Base-by-base conservation (phyloP, 2,888 invertebrate genomes). In the Drosophila phalerata region DNA sequence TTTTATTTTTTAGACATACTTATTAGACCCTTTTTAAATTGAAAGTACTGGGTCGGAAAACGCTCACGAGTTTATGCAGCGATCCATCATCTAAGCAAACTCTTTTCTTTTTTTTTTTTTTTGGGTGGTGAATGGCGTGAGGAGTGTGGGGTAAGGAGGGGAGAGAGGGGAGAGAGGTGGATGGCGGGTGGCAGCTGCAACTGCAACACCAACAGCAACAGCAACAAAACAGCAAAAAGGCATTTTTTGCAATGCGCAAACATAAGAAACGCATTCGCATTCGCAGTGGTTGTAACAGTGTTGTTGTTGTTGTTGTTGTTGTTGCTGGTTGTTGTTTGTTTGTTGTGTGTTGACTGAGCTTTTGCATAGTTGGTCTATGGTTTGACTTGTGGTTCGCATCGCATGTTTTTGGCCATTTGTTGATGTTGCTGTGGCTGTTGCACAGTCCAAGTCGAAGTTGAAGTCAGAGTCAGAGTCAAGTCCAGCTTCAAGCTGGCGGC, bases 181-280 rank as follows among this genome's bases (percentile, higher is more conserved):
- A 52, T 57, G 77, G 81, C 81, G 81, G 81, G 81, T 81, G 81
- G 81, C 84, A 78, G 74, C 71, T 78, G 51, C 72, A 56, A 68
- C 53, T 57, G 77, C 79, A 77, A 77, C 64, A 63, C 66, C 64
- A 47, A 48, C 55, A 56, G 77, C 79, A 77, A 77, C 64, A 63
- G 68, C 64, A 47, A 48, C 55, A 56, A 45, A 67, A 42, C 55
- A 77, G 70, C 79, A 66, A 72, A 78, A 80, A 79, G 66, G 82
- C 82, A 85, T 85, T 84, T 81, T 72, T 73, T 65, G 47, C 67
- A 80, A 78, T 60, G 69, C 60, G 67, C 76, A 81, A 89, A 81
- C 81, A 81, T 69, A 80, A 87, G 79, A 90, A 88, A 90, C 89
- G 90, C 90, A 89, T 85, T 89, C 53, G 53, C 64, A 57, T 69